These are phyloP conservation scores for Eumacrocentrus americanus DNA, from an alignment of 2,888 invertebrate genomes.

Conservation along the genomic window DNA sequence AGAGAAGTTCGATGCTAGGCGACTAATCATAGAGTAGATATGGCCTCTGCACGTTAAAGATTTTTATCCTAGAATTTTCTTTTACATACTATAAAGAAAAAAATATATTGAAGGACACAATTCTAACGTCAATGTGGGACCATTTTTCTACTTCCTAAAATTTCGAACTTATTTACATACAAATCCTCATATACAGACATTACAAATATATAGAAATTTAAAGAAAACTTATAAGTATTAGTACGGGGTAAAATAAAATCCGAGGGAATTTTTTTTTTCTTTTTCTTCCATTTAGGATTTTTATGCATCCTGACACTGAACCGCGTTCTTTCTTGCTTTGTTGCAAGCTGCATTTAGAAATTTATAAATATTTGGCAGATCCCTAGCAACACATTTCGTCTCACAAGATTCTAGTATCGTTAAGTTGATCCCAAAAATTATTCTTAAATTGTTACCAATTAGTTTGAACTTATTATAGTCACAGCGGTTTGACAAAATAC, in stretches of 20 bases:
- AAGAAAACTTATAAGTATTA: conserved; percentile 13
- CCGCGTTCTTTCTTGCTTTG: background rate
- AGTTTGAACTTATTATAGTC: conserved; percentile 50
- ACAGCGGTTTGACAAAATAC: conserved; percentile 46
- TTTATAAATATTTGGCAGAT: conserved; percentile 43
- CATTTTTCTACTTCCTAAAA: background rate
- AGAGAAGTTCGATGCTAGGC: background rate
- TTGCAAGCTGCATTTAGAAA: conserved; percentile 25
- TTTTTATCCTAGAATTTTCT: background rate
- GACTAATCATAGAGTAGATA: background rate
- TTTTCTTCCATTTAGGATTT: background rate
- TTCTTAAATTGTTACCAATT: conserved; percentile 40
- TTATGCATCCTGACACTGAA: conserved; percentile 8
- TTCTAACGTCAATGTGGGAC: background rate
- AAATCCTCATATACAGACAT: conserved; percentile 23
- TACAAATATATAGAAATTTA: conserved; percentile 30
- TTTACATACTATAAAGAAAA: background rate
- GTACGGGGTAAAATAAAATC: conserved; percentile 8
- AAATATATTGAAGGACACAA: background rate
- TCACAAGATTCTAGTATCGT: no score
- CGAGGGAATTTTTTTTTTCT: background rate
- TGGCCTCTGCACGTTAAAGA: background rate
- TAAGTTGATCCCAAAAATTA: conserved; percentile 48
- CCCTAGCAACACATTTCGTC: conserved; percentile 22
- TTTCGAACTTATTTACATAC: conserved; percentile 24